Evolutionary conservation across 2,888 invertebrate genomes (phyloP).

Genomic region (Laothoe populi): DNA sequence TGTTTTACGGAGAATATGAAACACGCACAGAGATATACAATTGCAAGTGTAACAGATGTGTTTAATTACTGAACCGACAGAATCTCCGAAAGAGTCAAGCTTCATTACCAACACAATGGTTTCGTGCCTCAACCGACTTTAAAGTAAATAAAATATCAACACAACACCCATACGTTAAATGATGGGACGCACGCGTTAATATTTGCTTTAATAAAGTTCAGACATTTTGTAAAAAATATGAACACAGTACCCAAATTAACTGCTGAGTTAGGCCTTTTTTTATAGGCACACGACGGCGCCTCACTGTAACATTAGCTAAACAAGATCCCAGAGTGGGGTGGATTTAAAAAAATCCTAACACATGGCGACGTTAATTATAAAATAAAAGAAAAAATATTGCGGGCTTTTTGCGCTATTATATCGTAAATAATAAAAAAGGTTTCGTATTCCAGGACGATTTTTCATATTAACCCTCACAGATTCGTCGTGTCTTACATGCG

Average conservation of each 20-base stretch:
- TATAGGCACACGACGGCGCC: conserved; percentile 50
- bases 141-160: conserved; percentile 81
- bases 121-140: conserved; percentile 58
- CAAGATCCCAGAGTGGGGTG: conserved; percentile 58
- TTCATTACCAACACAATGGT: conserved; percentile 71
- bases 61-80: conserved; percentile 80
- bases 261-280: conserved; percentile 69
- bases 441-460: conserved; percentile 43
- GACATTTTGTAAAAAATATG: conserved; percentile 70
- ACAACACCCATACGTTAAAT: conserved; percentile 67
- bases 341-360: conserved; percentile 66
- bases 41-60: conserved; percentile 77
- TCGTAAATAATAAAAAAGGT: conserved; percentile 56
- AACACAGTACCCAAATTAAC: conserved; percentile 66
- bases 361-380: conserved; percentile 67
- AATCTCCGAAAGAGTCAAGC: conserved; percentile 73
- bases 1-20: conserved; percentile 62
- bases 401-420: conserved; percentile 51
- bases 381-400: conserved; percentile 68
- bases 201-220: conserved; percentile 74
- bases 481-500: neutral
- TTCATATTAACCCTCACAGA: neutral
- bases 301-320: conserved; percentile 63
- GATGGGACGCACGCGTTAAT: conserved; percentile 67
- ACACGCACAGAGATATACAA: conserved; percentile 60